Evolutionary conservation across 2,113 vertebrate genomes (phyloP).

Genomic region (Rhineura floridana): DNA sequence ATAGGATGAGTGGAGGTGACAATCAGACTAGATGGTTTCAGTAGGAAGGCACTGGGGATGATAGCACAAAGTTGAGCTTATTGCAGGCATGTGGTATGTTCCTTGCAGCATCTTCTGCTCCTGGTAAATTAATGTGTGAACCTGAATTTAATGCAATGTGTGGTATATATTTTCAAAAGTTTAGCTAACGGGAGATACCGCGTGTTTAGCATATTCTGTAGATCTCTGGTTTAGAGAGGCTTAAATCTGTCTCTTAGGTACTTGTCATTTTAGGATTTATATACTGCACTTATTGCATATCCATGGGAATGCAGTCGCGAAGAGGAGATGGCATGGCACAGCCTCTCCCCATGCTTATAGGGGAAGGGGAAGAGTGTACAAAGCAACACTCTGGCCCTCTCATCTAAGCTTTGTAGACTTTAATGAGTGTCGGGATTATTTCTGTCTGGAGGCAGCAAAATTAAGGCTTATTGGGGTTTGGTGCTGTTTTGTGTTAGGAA

Average conservation of each 20-base stretch:
- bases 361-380: too few relatives aligned
- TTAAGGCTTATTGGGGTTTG: not conserved
- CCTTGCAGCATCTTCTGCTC: not conserved
- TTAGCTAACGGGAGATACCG: not conserved
- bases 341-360: not conserved
- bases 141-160: not conserved
- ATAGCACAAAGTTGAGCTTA: not conserved
- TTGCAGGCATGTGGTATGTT: not conserved
- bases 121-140: conserved; percentile 1
- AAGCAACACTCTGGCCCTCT: not conserved
- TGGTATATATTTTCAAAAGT: not conserved
- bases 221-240: not conserved
- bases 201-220: not conserved
- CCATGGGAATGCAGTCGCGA: not conserved
- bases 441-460: not conserved
- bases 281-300: not conserved
- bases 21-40: not conserved
- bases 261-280: conserved; percentile 8
- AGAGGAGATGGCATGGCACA: not conserved
- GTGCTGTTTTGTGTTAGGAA: not conserved
- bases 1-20: too few relatives aligned
- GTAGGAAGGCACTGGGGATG: not conserved
- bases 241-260: conserved; percentile 2
- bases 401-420: not conserved
- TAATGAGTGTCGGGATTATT: not conserved